A percentile compares a stretch with the other conserved stretches of the same genome.
These are phyloP conservation scores for Stercorarius parasiticus DNA, from an alignment of 2,113 vertebrate genomes.

Conservation along the genomic window DNA sequence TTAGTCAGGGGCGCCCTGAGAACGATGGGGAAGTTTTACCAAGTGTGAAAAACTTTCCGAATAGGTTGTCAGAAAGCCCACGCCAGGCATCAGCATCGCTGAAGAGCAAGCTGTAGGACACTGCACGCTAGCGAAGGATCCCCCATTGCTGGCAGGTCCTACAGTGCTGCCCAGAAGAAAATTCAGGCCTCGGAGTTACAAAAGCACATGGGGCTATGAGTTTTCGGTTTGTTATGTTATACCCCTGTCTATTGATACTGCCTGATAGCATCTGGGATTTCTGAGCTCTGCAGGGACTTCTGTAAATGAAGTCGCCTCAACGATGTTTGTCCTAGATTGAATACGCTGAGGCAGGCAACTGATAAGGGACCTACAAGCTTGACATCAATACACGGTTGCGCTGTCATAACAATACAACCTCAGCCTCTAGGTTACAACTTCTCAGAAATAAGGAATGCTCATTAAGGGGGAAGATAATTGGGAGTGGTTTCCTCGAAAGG, in stretches of 20 bases:
- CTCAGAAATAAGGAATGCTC: conserved; percentile 25
- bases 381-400: conserved; percentile 39
- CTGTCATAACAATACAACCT: neutral
- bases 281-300: neutral
- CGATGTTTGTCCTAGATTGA: conserved; percentile 19
- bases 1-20: neutral
- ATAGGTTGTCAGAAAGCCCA: neutral
- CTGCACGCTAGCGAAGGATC: neutral
- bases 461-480: neutral
- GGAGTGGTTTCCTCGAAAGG: neutral
- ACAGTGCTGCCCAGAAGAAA: neutral
- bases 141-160: neutral
- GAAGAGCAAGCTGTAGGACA: neutral
- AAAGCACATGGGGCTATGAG: conserved; percentile 28
- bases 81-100: neutral
- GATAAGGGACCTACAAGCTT: conserved; percentile 43
- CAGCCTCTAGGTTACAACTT: neutral
- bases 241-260: conserved; percentile 8
- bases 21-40: neutral
- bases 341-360: neutral
- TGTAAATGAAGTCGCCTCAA: neutral
- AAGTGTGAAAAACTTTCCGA: neutral
- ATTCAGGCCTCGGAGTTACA: neutral
- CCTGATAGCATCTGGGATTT: conserved; percentile 66
- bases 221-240: conserved; percentile 51